phyloP scores from a whole-genome alignment of 2,113 vertebrate species.

The Halichoeres trimaculatus region DNA sequence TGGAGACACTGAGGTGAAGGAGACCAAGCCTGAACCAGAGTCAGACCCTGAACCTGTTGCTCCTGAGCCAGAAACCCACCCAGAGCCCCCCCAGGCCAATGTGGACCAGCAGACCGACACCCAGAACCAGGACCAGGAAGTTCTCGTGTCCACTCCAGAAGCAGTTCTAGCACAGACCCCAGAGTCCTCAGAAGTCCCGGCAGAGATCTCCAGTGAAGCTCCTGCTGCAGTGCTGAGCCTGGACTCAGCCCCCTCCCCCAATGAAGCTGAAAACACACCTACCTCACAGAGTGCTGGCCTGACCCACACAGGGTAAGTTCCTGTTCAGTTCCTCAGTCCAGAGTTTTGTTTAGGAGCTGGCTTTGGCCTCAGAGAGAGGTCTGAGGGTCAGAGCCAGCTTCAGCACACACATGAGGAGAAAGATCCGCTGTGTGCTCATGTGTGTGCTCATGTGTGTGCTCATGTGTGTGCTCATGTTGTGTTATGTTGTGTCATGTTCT shows the following conservation, averaged over 20 bases:
- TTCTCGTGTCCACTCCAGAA: constrained; percentile 71
- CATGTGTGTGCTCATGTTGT: constrained; percentile 6
- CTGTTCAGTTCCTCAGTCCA: constrained; percentile 20
- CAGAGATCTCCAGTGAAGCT: constrained; percentile 35
- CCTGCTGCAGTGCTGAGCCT: constrained; percentile 25
- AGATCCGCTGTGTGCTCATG: too few species aligned
- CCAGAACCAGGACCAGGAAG: constrained; percentile 72
- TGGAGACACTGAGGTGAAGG: constrained; percentile 73
- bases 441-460: not conserved
- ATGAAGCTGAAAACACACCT: constrained; percentile 85
- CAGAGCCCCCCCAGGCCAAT: constrained; percentile 53
- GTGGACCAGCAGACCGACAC: constrained; percentile 28
- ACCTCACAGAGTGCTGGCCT: constrained; percentile 89
- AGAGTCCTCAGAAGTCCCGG: constrained; percentile 42
- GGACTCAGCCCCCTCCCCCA: constrained; percentile 46
- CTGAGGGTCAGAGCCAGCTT: constrained; percentile 53
- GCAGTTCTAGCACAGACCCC: constrained; percentile 49
- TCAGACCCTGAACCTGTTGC: constrained; percentile 46
- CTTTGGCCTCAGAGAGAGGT: constrained; percentile 34
- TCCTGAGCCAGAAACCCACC: constrained; percentile 61
- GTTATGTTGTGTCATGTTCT: constrained; percentile 36
- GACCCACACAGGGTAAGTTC: constrained; percentile 86
- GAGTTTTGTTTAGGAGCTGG: constrained; percentile 46
- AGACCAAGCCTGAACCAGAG: constrained; percentile 47
- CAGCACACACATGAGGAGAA: not conserved